Evolutionary conservation across 2,113 vertebrate species (phyloP).

Genomic region (Gracilinanus agilis): DNA sequence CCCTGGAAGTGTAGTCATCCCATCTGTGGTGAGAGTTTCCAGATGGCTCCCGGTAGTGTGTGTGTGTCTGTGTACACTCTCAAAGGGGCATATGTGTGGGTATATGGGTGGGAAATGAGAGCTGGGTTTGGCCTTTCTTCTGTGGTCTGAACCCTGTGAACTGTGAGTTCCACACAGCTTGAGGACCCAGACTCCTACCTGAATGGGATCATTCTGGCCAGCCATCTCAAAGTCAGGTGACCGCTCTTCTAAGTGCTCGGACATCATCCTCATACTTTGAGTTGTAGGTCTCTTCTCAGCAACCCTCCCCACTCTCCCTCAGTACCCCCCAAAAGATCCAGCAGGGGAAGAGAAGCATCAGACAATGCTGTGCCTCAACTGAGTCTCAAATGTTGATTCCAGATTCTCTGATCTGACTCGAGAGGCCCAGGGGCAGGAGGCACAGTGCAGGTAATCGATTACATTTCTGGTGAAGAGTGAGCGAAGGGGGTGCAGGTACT

Average conservation of each 20-base stretch:
- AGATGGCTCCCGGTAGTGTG: conserved; percentile 3
- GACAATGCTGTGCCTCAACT: conserved; percentile 85
- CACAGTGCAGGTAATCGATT: conserved; percentile 90
- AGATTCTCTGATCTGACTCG: conserved; percentile 12
- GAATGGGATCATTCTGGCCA: accelerated
- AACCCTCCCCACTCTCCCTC: not conserved
- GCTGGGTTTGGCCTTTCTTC: not conserved
- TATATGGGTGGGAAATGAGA: not conserved
- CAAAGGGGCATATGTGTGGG: conserved; percentile 9
- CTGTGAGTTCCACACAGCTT: not conserved
- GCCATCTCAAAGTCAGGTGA: conserved; percentile 1
- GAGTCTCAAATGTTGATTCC: conserved; percentile 75
- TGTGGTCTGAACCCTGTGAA: not conserved
- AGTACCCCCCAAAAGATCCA: conserved; percentile 67
- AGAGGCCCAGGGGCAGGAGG: conserved; percentile 83
- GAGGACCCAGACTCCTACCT: not conserved
- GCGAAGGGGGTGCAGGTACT: conserved; percentile 96
- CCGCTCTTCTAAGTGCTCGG: not conserved
- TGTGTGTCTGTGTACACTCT: not conserved
- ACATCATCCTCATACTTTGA: not conserved
- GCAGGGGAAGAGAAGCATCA: conserved; percentile 69
- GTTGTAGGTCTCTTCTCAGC: not conserved
- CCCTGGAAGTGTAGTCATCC: conserved; percentile 10
- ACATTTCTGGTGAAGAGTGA: conserved; percentile 93
- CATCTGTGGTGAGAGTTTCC: conserved; percentile 40